phyloP scores from a whole-genome alignment of 1,140 invertebrate genomes.

The Zophobas morio region DNA sequence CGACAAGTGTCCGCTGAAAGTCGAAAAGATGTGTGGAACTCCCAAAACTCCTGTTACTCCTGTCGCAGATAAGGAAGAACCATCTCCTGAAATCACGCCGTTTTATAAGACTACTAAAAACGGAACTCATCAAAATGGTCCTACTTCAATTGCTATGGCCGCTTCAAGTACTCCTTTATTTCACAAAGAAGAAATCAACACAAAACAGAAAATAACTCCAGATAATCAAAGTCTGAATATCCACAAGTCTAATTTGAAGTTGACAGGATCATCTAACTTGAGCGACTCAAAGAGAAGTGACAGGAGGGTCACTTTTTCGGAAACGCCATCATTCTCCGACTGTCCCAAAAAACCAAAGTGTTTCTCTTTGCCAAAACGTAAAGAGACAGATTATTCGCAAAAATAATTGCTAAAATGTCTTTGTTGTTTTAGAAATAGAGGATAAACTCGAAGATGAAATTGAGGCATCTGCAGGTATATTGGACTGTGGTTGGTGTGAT shows the following conservation, averaged over 20 bases:
- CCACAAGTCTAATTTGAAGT: constrained; percentile 13
- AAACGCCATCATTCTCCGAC: constrained; percentile 13
- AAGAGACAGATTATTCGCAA: not conserved
- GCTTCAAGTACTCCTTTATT: constrained; percentile 58
- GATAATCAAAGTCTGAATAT: constrained; percentile 40
- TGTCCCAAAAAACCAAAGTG: not conserved
- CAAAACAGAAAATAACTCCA: constrained; percentile 53
- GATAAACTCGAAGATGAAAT: not conserved
- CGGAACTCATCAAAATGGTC: not conserved
- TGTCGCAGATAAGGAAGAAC: not conserved
- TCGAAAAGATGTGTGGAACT: constrained; percentile 49
- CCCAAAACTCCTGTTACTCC: constrained; percentile 29
- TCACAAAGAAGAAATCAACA: constrained; percentile 52
- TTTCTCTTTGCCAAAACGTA: not conserved
- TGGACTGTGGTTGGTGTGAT: not conserved
- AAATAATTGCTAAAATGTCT: no score
- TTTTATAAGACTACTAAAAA: not conserved
- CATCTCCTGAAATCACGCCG: constrained; percentile 3
- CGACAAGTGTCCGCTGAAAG: constrained; percentile 48
- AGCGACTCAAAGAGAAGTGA: constrained; percentile 38
- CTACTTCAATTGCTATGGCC: constrained; percentile 8
- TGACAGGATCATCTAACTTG: constrained; percentile 20
- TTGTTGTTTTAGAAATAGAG: no score
- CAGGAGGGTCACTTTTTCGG: constrained; percentile 23
- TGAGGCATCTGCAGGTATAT: not conserved